phyloP scores from a whole-genome alignment of 2,888 invertebrate species.

The Andrena marginata region DNA sequence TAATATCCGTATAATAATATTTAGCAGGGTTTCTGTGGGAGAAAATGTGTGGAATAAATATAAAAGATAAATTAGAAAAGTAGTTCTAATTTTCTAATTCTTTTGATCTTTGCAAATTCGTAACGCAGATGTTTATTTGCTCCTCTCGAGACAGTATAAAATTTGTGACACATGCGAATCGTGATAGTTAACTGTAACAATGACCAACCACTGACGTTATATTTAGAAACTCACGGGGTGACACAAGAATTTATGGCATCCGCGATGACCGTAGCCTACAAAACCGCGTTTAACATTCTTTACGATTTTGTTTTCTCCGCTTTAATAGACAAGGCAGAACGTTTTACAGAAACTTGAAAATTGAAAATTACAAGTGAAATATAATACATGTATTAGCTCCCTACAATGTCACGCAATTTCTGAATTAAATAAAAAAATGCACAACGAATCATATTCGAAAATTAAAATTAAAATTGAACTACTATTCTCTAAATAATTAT shows the following conservation, averaged over 20 bases:
- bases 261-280: constrained; percentile 14
- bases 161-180: neutral
- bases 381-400: too few species aligned
- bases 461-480: too few species aligned
- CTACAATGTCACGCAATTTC: neutral
- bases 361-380: neutral
- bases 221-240: constrained; percentile 34
- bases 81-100: neutral
- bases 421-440: neutral
- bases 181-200: constrained; percentile 18
- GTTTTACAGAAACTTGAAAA: neutral
- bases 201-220: constrained; percentile 21
- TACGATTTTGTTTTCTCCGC: neutral
- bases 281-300: constrained; percentile 4
- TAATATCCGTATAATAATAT: too few species aligned
- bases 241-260: constrained; percentile 25
- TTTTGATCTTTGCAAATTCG: neutral
- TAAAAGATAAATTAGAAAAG: too few species aligned
- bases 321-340: neutral
- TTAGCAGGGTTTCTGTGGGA: too few species aligned
- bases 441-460: neutral
- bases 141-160: neutral
- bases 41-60: too few species aligned
- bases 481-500: too few species aligned
- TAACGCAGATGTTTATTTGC: neutral